Base-by-base conservation (phyloP, 2,797 vertebrate species). In the Cottoperca gobio region DNA sequence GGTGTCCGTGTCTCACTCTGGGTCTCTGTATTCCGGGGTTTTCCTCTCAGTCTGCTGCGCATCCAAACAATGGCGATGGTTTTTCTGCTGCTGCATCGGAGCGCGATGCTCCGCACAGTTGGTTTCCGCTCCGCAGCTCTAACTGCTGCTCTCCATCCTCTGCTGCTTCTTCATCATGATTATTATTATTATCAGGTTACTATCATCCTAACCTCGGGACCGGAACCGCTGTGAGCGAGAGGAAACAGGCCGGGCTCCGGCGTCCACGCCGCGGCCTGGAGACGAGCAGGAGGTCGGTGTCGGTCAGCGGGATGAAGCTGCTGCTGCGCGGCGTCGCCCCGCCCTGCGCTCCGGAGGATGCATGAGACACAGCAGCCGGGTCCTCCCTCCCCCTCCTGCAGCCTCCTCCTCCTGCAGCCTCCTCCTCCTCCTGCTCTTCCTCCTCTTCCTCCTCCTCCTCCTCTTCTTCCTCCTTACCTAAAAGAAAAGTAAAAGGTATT, bases 21-120 rank as follows among this genome's bases (percentile, higher is more conserved):
- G n/a, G n/a, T n/a, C n/a, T n/a, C n/a, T n/a, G n/a, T 11, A 35
- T 24, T 85, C 66, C 78, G 63, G 82, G 67, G 71, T 86, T 59
- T 46, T 71, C 63, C 68, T 85, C 82, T 83, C 88, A 45, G 72
- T 62, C 88, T 88, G 88, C 88, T 87, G 88, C 87, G 83, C 91
- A 89, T 93, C 90, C 91, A 89, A 94, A 95, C 94, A 95, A 95
- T 94, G 93, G 92, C 92, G 92, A 82, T 73, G 45, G 7, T 11
- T 77, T 65, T 76, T 82, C n/a, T n/a, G n/a, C 88, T 90, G 86
- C 88, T 48, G 92, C 91, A 91, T 87, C 88, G 88, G 87, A 89
- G 74, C 88, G 80, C 83, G 84, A 61, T 31, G 83, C 76, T 75
- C 58, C 58, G 40, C 5, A n/a, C n/a, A n/a, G n/a, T n/a, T n/a